Evolutionary conservation across 2,888 invertebrate species (phyloP).

Genomic region (Catocala fraxini): DNA sequence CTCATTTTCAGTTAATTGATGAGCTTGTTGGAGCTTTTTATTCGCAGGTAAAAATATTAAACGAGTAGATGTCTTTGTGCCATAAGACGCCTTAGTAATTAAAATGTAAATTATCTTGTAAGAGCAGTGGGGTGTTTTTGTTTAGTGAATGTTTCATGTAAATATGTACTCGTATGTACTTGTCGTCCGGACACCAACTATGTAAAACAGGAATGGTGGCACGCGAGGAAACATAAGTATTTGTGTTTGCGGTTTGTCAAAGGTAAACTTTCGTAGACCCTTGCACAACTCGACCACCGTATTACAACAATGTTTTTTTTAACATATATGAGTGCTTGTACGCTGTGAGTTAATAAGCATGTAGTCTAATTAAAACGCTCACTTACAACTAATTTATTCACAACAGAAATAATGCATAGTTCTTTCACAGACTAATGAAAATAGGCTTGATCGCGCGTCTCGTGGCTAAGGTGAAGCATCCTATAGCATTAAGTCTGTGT

Average conservation of each 20-base stretch:
- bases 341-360: no score
- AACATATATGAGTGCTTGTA: no score
- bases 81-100: conserved; percentile 20
- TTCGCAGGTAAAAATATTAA: conserved; percentile 10
- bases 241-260: conserved; percentile 65
- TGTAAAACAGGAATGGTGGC: conserved; percentile 45
- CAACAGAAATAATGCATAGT: no score
- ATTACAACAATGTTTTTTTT: conserved; percentile 30
- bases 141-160: conserved; percentile 35
- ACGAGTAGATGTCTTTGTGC: conserved; percentile 17
- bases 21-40: conserved; percentile 10
- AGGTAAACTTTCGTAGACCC: conserved; percentile 59
- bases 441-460: no score
- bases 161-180: conserved; percentile 36
- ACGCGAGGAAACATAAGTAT: conserved; percentile 38
- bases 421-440: no score
- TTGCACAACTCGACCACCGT: conserved; percentile 43
- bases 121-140: conserved; percentile 20
- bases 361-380: no score
- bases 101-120: conserved; percentile 30
- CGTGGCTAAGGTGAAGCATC: no score
- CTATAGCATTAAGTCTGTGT: no score
- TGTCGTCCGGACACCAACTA: conserved; percentile 47
- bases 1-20: conserved; percentile 23
- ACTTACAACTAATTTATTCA: no score